Conservation (phyloP, 2,888 invertebrate species). For the Troides helena region DNA sequence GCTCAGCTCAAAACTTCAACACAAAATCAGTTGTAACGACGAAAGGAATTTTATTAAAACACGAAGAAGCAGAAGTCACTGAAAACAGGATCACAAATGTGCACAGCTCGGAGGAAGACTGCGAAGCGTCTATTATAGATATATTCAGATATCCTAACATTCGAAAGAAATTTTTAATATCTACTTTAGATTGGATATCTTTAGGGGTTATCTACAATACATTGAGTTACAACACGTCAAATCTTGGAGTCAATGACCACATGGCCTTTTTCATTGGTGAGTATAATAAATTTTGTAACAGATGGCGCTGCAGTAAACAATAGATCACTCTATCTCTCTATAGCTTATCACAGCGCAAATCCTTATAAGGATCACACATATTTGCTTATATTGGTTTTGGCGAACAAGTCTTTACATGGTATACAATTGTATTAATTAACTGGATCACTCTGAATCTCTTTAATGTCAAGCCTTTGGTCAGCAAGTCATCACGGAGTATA, state of each 20-base stretch:
- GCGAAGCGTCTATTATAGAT: slow-evolving; percentile 81
- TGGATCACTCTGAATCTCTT: no score
- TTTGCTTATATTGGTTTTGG: no score
- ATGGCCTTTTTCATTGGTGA: slow-evolving; percentile 84
- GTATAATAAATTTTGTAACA: slow-evolving; percentile 32
- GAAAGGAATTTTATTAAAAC: slow-evolving; percentile 57
- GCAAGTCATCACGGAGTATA: no score
- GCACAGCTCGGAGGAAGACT: slow-evolving; percentile 69
- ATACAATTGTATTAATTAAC: no score
- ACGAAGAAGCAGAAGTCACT: slow-evolving; percentile 48
- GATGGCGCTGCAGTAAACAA: no score
- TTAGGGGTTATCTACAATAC: slow-evolving; percentile 85
- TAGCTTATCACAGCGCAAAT: no score
- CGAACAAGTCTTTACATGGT: no score
- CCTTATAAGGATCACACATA: no score
- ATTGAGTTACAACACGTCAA: slow-evolving; percentile 83
- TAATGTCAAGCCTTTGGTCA: no score
- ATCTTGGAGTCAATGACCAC: slow-evolving; percentile 84
- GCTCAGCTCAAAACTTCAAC: slow-evolving; percentile 48
- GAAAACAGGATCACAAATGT: slow-evolving; percentile 69
- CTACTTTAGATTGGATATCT: slow-evolving; percentile 84
- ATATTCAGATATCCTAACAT: slow-evolving; percentile 83
- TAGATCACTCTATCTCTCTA: no score
- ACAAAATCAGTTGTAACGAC: slow-evolving; percentile 64
- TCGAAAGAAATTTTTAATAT: slow-evolving; percentile 82